Base-by-base conservation (phyloP, 2,797 vertebrate species). In the Erethizon dorsatum region DNA sequence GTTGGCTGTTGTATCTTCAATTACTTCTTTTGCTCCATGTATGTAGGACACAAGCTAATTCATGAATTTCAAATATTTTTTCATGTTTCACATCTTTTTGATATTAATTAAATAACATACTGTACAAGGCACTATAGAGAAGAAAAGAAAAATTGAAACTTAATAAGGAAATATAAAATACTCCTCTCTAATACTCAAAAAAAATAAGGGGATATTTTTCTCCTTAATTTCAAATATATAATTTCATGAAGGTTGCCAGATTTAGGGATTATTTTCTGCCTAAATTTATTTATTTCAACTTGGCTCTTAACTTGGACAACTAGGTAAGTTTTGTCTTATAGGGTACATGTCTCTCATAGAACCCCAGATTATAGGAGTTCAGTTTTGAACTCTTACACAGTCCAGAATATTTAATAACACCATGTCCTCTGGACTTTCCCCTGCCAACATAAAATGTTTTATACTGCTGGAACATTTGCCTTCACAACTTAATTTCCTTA, bases 401-500 rank as follows among this genome's bases (percentile, higher is more conserved):
- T 77, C 6, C 18, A 82, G 78, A 77, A 69, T 78, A 37, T 24
- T 45, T 56, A 61, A 87, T 7, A 31, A 65, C 12, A 77, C 0
- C 0, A 0, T 80, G 2, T 73, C 11, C 69, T 54, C 57, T 28
- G 7, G 17, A 59, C 18, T 47, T 50, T 9, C 17, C 28, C 6
- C 1, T 0, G 0, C n/a, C 7, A 65, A 11, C n/a, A 83, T 88
- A 83, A 15, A 90, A 52, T 2, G 2, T 2, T 50, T 78, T 75
- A 54, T 26, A 67, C 50, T 86, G 47, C 41, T 65, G 6, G 89
- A 88, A 71, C 0, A 22, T 69, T 78, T 79, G 4, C 2, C 14
- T 89, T 92, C 4, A 13, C 8, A 84, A 17, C 2, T 92, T 96
- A 61, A 78, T 47, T 94, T 88, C 45, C 33, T 69, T 83, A 37